Conservation (phyloP, 2,888 invertebrate species). For the Diplazon laetatorius region DNA sequence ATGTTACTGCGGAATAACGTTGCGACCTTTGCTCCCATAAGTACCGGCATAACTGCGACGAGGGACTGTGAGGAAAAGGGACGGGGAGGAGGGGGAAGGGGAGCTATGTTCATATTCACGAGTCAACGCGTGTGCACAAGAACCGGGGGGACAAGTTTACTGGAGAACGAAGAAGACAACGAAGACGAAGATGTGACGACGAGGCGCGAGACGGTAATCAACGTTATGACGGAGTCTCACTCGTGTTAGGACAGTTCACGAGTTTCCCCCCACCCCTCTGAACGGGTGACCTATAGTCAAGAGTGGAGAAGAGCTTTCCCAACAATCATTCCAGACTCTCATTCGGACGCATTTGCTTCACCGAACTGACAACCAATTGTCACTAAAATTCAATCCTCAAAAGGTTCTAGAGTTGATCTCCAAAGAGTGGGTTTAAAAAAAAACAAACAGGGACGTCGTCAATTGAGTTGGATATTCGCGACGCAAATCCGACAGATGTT, state of each 20-base stretch:
- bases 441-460: no score
- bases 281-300: constrained; percentile 31
- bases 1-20: constrained; percentile 4
- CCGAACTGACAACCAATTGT: constrained; percentile 30
- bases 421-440: no score
- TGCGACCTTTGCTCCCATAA: constrained; percentile 44
- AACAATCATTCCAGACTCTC: constrained; percentile 34
- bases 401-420: no score
- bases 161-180: neutral
- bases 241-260: neutral
- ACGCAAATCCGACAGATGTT: no score
- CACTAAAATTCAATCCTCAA: neutral
- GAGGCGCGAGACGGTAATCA: constrained; percentile 57
- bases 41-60: constrained; percentile 34
- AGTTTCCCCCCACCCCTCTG: neutral
- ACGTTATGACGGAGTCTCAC: constrained; percentile 53
- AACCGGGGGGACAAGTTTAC: neutral
- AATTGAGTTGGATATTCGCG: no score
- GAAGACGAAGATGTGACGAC: constrained; percentile 42
- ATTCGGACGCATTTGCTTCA: no score
- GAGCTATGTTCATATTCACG: no score
- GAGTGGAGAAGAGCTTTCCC: constrained; percentile 5
- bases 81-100: no score
- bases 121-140: no score
- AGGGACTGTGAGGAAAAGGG: constrained; percentile 3